These are phyloP conservation scores for Cherax destructor DNA, from an alignment of 1,140 invertebrate species.

Conservation along the genomic window DNA sequence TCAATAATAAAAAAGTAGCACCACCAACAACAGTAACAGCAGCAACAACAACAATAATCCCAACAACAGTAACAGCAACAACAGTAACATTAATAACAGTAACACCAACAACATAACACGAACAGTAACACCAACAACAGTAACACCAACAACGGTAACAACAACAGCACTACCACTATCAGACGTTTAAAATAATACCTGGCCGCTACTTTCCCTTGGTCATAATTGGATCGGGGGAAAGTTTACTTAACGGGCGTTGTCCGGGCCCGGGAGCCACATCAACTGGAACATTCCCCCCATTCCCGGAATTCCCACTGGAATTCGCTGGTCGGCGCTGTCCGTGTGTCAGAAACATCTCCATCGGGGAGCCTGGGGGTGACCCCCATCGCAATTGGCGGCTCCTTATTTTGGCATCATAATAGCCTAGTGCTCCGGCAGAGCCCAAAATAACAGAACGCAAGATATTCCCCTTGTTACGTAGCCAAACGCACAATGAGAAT, in stretches of 20 bases:
- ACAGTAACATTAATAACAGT: no score
- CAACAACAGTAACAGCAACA: no score
- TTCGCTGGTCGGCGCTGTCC: slow-evolving; percentile 47
- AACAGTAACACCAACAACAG: no score
- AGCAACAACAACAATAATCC: no score
- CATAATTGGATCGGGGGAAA: slow-evolving; percentile 58
- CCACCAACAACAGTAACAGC: no score
- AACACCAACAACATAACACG: no score
- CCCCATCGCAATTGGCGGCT: slow-evolving; percentile 15
- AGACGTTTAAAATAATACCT: slow-evolving; percentile 19
- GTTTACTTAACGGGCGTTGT: slow-evolving; percentile 61
- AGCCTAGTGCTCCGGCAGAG: neutral
- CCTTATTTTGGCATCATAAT: slow-evolving; percentile 38
- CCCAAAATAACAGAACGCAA: neutral
- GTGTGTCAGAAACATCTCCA: slow-evolving; percentile 65
- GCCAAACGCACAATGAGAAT: no score
- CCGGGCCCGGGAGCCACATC: slow-evolving; percentile 56
- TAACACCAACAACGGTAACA: no score
- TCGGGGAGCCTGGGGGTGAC: neutral
- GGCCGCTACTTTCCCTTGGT: slow-evolving; percentile 21
- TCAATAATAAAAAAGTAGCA: no score
- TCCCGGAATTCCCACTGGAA: slow-evolving; percentile 57
- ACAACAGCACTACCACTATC: neutral
- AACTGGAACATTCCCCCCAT: slow-evolving; percentile 53
- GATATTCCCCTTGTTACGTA: neutral